A percentile compares a stretch with the other conserved stretches of the same genome.
Conservation (phyloP, 2,113 vertebrate genomes). For the Pampusana beccarii region DNA sequence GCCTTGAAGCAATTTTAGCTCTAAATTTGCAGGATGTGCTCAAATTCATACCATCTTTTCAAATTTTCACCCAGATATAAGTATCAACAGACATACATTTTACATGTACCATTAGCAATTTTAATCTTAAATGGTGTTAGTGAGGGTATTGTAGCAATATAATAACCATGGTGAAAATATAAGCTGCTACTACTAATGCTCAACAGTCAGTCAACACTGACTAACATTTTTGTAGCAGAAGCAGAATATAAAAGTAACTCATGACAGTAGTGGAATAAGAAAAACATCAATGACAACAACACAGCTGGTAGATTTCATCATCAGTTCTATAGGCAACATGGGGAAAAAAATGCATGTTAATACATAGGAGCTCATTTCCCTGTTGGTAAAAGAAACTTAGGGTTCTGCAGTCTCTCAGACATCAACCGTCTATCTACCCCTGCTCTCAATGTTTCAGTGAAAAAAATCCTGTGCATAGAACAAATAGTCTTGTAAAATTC, state of each 20-base stretch:
- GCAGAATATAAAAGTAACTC: background rate
- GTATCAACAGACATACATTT: background rate
- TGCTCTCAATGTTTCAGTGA: background rate
- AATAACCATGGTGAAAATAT: background rate
- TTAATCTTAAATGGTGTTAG: background rate
- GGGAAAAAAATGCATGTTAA: fast-evolving
- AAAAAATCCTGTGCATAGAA: background rate
- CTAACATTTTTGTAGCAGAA: background rate
- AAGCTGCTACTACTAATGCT: background rate
- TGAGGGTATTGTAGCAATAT: background rate
- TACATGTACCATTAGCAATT: background rate
- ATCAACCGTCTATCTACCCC: background rate
- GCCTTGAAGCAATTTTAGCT: background rate
- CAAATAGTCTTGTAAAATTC: background rate
- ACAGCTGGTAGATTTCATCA: background rate
- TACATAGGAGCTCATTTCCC: background rate
- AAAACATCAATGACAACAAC: background rate
- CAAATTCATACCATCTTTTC: background rate
- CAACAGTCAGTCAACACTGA: background rate
- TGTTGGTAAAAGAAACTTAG: background rate
- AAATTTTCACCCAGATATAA: background rate
- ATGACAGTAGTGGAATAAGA: background rate
- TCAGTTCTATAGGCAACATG: background rate
- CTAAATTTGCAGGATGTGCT: background rate
- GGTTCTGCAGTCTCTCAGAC: background rate